Evolutionary conservation across 1,140 invertebrate species (phyloP), one percentile per base, ranked within the genome.

Genomic region (Panagrolaimus sp.): DNA sequence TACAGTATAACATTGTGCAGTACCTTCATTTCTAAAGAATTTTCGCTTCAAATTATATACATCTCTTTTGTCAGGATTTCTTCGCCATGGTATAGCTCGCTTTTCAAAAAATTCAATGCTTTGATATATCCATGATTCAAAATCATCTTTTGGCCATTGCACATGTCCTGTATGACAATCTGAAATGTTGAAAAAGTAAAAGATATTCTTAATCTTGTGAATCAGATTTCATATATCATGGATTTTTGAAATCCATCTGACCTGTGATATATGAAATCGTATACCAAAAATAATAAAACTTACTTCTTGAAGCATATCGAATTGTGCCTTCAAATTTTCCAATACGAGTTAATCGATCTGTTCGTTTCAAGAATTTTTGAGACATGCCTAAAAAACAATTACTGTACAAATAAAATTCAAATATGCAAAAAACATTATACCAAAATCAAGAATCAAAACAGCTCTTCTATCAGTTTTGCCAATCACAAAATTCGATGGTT

Each of bases 21-120:
- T 21, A 21, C 17, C 14, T 58, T 58, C 14, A 17, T 58, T 21
- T 3, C 17, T 21, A 28, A 58, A 58, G 8, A 58, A 58, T 4
- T 58, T 58, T 28, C 52, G 15, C 17, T 58, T 58, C 52, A 58
- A n/a, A 2, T 26, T 28, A 0, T n/a, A 4, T 0, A 58, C 52
- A 4, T 58, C 52, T 0, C 10, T 28, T 8, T 58, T 58, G 5
- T 58, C 52, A 0, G 52, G 21, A 28, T 26, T 28, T 8, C 52
- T 14, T 8, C 52, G 15, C 52, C 52, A 58, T 21, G 52, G 52
- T n/a, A 58, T 12, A 12, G 21, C 21, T 12, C 17, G 14, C 52
- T 58, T 58, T 58, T 58, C 21, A 28, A 58, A 58, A 58, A 58
- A 58, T 28, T 58, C 52, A 14, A 58, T 28, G 17, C 52, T 26